A percentile compares a stretch with the other conserved stretches of the same genome.
Conservation (phyloP, 2,888 invertebrate species). For the Drosophila emarginata region DNA sequence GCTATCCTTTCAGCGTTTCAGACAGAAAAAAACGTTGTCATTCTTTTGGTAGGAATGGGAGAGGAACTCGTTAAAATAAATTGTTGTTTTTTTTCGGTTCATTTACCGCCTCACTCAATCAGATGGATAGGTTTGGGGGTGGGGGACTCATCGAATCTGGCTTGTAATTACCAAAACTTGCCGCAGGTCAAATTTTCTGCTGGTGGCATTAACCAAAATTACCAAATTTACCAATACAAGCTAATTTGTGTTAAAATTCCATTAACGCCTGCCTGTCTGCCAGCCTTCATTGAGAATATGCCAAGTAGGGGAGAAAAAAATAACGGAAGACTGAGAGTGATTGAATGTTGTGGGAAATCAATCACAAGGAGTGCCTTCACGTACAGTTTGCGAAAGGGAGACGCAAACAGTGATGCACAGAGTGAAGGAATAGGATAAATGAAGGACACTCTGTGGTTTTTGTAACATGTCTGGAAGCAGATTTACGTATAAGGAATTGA, state of each 20-base stretch:
- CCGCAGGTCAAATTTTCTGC: conserved; percentile 49
- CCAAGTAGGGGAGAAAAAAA: no score
- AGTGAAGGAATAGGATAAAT: not conserved
- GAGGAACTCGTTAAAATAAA: no score
- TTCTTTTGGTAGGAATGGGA: no score
- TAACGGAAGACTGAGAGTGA: not conserved
- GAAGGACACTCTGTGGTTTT: not conserved
- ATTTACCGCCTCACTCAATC: no score
- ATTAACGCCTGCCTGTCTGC: conserved; percentile 40
- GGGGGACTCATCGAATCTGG: conserved; percentile 8
- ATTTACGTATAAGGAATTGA: not conserved
- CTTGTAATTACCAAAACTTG: conserved; percentile 46
- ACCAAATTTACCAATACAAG: conserved; percentile 56
- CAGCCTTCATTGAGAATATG: no score
- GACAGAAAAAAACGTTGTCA: no score
- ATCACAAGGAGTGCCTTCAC: conserved; percentile 34
- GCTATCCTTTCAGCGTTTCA: no score
- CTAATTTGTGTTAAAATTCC: conserved; percentile 69
- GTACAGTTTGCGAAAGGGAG: not conserved
- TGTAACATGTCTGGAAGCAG: not conserved
- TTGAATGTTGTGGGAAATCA: conserved; percentile 41
- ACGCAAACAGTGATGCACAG: not conserved
- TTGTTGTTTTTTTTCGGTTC: no score
- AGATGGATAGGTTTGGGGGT: conserved; percentile 12
- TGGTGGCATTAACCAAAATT: conserved; percentile 30